A percentile compares a stretch with the other conserved stretches of the same genome.
Evolutionary conservation across 23 tunicate species (phyloP).

Genomic region (Diplosoma virens): DNA sequence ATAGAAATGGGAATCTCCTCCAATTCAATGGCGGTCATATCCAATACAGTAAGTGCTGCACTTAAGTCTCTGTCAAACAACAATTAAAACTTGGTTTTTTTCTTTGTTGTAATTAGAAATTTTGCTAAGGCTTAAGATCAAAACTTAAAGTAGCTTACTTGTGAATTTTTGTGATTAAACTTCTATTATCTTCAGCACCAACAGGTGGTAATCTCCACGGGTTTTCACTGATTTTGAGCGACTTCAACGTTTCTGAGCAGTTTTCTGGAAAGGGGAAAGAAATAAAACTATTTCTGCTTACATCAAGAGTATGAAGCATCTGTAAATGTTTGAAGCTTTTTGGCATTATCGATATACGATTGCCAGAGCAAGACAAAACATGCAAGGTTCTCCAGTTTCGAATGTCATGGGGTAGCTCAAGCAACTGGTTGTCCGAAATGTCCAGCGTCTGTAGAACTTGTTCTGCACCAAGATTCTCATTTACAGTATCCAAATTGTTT

Average conservation of each 20-base stretch:
- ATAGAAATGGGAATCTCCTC: constrained; percentile 73
- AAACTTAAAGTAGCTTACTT: constrained; percentile 20
- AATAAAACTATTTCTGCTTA: constrained; percentile 57
- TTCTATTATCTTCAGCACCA: constrained; percentile 77
- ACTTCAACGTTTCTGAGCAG: constrained; percentile 31
- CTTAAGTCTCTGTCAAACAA: constrained; percentile 58
- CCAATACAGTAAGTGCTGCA: constrained; percentile 46
- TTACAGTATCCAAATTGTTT: constrained; percentile 62
- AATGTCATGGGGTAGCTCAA: constrained; percentile 77
- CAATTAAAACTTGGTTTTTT: not conserved
- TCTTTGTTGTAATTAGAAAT: not conserved
- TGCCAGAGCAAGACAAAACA: constrained; percentile 43
- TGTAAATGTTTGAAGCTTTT: constrained; percentile 70
- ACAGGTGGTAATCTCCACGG: constrained; percentile 90
- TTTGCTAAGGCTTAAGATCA: not conserved
- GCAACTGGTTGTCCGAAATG: constrained; percentile 58
- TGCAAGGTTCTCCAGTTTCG: constrained; percentile 78
- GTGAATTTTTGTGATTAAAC: constrained; percentile 72
- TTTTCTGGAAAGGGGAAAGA: constrained; percentile 38
- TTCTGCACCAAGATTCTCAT: constrained; percentile 60
- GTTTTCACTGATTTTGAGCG: constrained; percentile 48
- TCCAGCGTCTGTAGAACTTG: constrained; percentile 69
- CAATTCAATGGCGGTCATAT: constrained; percentile 46
- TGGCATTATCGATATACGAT: constrained; percentile 67
- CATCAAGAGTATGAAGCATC: constrained; percentile 66